A percentile compares a stretch with the other conserved stretches of the same genome.
These are phyloP conservation scores for Acridotheres tristis DNA, from an alignment of 2,797 vertebrate species.

Conservation along the genomic window DNA sequence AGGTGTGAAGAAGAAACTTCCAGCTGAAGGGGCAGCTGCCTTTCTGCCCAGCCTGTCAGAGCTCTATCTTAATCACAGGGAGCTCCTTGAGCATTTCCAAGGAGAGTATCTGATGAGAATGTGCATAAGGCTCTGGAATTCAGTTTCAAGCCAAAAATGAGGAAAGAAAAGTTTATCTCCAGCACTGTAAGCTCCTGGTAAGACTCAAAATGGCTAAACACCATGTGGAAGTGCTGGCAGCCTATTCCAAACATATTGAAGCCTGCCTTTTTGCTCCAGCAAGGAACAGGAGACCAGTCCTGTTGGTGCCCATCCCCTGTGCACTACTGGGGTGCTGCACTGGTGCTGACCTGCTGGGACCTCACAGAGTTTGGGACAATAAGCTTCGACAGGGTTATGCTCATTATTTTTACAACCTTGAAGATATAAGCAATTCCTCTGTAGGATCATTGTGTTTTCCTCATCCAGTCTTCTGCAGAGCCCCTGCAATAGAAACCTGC, in stretches of 20 bases:
- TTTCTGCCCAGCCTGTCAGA: neutral
- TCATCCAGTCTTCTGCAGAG: neutral
- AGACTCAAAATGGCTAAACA: neutral
- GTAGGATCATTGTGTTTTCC: neutral
- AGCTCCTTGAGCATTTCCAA: neutral
- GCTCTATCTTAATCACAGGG: neutral
- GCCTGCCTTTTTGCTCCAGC: neutral
- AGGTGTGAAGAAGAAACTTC: neutral
- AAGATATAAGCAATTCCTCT: neutral
- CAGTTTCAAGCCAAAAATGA: neutral
- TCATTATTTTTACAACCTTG: neutral
- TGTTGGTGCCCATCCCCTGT: neutral
- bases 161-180: neutral
- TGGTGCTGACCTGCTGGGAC: neutral
- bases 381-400: neutral
- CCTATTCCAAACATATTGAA: neutral
- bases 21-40: neutral
- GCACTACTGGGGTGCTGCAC: neutral
- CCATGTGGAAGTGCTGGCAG: neutral
- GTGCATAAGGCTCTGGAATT: neutral
- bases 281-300: neutral
- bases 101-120: neutral
- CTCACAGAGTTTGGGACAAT: fast-evolving
- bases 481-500: neutral
- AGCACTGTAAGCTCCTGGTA: neutral